Evolutionary conservation across 2,113 vertebrate species (phyloP), one percentile per base, ranked within the genome.

Genomic region (Lycocorax pyrrhopterus): DNA sequence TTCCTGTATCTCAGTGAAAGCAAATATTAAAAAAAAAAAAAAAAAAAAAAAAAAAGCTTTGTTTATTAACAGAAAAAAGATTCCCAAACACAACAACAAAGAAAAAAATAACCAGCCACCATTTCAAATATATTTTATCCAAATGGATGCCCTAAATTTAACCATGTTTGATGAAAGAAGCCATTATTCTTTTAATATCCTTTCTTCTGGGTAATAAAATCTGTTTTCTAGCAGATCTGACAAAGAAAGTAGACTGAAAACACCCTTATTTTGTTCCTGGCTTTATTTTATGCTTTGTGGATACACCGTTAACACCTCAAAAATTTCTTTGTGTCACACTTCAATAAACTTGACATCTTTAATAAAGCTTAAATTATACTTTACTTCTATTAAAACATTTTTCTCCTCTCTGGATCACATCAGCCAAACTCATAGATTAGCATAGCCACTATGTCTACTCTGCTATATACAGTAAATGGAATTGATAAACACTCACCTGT

Each of bases 291-390:
- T 77, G 13, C 8, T 47, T 41, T 49, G 37, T 43, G 26, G 41
- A 37, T 52, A 51, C 6, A 66, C 2, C 0, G 0, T 74, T 44
- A 55, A 75, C 44, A 84, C 12, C 17, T n/a, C 4, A 52, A 64
- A 95, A 64, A 55, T 16, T 83, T 94, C 39, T 62, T 63, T 83
- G 58, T 69, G 37, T 71, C 74, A 69, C 37, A 56, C 43, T 87
- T 94, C 44, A 95, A 72, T 84, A 60, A 91, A 71, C 16, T 32
- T 75, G 64, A 66, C 75, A 87, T 59, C 26, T 91, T 33, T 80
- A 91, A 89, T 89, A 84, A 91, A 90, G 67, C 14, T 71, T 66
- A 83, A 53, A 33, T 82, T 75, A 68, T 46, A 73, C 37, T 88
- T 92, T 49, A 59, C n/a, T 92, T 87, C 64, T 75, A 59, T 67